Conservation (phyloP, 2,797 vertebrate genomes). For the Chelon auratus region DNA sequence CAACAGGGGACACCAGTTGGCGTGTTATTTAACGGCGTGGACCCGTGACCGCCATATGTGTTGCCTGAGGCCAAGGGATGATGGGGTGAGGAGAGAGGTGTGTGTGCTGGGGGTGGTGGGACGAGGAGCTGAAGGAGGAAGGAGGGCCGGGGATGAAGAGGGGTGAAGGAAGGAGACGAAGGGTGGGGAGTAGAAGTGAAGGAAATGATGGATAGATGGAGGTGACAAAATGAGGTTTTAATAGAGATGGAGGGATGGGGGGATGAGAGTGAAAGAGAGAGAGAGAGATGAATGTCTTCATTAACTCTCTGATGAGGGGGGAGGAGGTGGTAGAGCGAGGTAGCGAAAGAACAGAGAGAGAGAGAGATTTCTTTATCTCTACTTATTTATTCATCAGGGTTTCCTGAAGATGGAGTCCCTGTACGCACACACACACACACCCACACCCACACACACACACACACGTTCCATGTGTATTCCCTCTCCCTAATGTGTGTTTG, state of each 20-base stretch:
- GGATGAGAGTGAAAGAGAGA: neutral
- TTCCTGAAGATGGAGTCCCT: slow-evolving; percentile 54
- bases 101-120: slow-evolving; percentile 33
- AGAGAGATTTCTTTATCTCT: slow-evolving; percentile 33
- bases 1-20: slow-evolving; percentile 57
- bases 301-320: too few relatives aligned
- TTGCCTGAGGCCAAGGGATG: slow-evolving; percentile 57
- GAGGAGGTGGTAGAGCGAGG: too few relatives aligned
- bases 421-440: neutral
- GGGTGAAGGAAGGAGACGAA: neutral
- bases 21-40: slow-evolving; percentile 78
- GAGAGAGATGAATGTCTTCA: neutral
- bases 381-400: slow-evolving; percentile 77
- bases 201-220: slow-evolving; percentile 8
- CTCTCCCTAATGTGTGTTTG: too few relatives aligned
- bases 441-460: too few relatives aligned
- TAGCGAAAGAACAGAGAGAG: neutral
- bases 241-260: slow-evolving; percentile 17
- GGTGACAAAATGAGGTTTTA: slow-evolving; percentile 32
- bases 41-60: slow-evolving; percentile 79
- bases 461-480: too few relatives aligned
- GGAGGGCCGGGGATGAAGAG: neutral
- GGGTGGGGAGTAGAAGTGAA: neutral
- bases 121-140: neutral
- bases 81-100: slow-evolving; percentile 16